A percentile compares a stretch with the other conserved stretches of the same genome.
phyloP scores from a whole-genome alignment of 2,797 vertebrate species.

The Brachyrhaphis roseni region DNA sequence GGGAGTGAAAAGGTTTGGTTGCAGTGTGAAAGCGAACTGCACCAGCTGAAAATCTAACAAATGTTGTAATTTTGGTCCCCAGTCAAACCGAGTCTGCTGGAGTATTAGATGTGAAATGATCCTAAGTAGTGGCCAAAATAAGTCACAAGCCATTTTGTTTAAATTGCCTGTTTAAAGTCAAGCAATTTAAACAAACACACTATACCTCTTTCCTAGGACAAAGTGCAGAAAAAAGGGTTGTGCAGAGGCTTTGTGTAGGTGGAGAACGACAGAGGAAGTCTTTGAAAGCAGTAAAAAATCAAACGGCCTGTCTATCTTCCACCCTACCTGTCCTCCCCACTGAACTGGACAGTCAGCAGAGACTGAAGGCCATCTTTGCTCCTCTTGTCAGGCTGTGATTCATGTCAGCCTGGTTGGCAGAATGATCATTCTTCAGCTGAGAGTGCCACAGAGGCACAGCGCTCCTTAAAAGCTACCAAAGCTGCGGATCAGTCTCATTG shows the following conservation, averaged over 20 bases:
- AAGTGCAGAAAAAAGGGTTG: background rate
- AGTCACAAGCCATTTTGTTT: too few relatives aligned
- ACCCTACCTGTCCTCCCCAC: background rate
- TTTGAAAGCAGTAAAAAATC: background rate
- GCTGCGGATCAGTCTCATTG: background rate
- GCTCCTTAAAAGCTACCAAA: background rate
- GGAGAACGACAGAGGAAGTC: background rate
- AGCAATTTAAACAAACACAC: background rate
- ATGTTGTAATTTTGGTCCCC: too few relatives aligned
- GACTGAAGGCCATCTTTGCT: background rate
- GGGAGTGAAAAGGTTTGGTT: too few relatives aligned
- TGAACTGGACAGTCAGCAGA: background rate
- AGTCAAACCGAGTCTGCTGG: too few relatives aligned
- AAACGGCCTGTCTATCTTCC: background rate
- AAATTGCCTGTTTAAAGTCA: too few relatives aligned
- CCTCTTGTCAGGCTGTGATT: background rate
- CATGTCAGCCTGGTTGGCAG: background rate
- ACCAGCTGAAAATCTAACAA: too few relatives aligned
- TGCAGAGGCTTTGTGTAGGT: background rate
- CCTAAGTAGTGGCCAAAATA: background rate
- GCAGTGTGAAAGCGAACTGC: too few relatives aligned
- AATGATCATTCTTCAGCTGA: background rate
- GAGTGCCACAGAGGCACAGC: background rate
- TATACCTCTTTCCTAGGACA: background rate
- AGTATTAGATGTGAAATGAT: too few relatives aligned